Conservation (phyloP, 92 coral and sea anemone species). For the Galaxea fascicularis region DNA sequence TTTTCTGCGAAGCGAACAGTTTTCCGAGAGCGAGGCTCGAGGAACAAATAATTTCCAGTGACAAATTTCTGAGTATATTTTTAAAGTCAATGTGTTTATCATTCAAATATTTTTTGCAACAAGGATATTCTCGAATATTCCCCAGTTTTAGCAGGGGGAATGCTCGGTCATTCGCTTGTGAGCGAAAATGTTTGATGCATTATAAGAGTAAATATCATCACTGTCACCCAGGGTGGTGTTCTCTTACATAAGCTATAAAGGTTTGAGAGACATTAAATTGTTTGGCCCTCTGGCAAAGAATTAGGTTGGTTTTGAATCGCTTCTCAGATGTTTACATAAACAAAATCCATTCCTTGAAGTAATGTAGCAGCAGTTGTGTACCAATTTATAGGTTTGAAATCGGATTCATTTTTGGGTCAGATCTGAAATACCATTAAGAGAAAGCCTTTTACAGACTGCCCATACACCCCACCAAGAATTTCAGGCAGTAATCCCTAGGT, state of each 20-base stretch:
- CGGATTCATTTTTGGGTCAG: background rate
- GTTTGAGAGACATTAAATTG: background rate
- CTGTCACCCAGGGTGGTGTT: background rate
- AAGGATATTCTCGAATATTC: background rate
- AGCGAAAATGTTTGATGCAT: too few relatives aligned
- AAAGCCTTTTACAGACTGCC: background rate
- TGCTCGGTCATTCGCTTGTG: background rate
- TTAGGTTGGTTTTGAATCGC: background rate
- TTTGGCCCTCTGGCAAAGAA: background rate
- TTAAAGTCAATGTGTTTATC: background rate
- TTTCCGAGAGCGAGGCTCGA: background rate
- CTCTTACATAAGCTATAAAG: background rate
- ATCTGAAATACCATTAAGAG: background rate
- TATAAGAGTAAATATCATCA: background rate
- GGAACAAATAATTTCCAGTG: background rate
- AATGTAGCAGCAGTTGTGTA: background rate
- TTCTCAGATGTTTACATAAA: conserved; percentile 1
- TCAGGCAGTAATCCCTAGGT: conserved; percentile 7
- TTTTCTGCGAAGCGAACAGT: background rate
- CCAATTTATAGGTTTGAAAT: background rate
- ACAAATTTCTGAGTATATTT: background rate
- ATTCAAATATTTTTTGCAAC: background rate
- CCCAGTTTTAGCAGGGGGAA: background rate
- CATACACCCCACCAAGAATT: background rate
- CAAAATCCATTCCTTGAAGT: background rate